Percentiles rank a stretch among this genome's conserved stretches.
Conservation (phyloP, 2,113 vertebrate species). For the Synchiropus splendidus region DNA sequence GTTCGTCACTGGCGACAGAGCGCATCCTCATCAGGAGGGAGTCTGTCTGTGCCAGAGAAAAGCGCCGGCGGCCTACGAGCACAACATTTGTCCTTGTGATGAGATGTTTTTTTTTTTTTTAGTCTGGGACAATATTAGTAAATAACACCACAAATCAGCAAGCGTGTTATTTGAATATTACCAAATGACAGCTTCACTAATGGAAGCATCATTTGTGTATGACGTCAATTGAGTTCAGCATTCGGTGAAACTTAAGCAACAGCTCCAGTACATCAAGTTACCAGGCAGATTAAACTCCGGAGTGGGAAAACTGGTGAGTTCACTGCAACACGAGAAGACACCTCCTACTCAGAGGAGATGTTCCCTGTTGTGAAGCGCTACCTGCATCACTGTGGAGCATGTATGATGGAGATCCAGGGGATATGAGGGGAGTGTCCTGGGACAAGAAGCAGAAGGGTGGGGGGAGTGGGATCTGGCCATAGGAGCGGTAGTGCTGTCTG, state of each 20-base stretch:
- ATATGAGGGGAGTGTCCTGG: conserved; percentile 58
- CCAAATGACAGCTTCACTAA: conserved; percentile 4
- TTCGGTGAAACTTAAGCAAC: conserved; percentile 12
- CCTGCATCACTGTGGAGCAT: conserved; percentile 60
- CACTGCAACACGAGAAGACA: conserved; percentile 40
- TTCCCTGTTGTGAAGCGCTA: conserved; percentile 49
- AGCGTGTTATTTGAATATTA: too few relatives aligned
- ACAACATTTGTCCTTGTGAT: neutral
- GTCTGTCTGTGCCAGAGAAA: conserved; percentile 80
- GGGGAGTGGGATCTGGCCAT: conserved; percentile 63
- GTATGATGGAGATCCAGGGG: conserved; percentile 57
- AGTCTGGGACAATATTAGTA: too few relatives aligned
- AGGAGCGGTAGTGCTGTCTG: conserved; percentile 69
- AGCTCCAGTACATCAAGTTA: conserved; percentile 56
- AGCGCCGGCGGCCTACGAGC: conserved; percentile 71
- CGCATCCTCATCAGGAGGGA: conserved; percentile 86
- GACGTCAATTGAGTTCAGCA: conserved; percentile 21
- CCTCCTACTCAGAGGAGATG: conserved; percentile 25
- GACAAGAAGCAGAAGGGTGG: conserved; percentile 64
- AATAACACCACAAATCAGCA: too few relatives aligned
- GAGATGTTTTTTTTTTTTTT: too few relatives aligned
- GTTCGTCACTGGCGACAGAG: conserved; percentile 86
- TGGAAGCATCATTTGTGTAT: conserved; percentile 25
- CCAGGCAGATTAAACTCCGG: conserved; percentile 51
- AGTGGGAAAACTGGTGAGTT: conserved; percentile 20